Evolutionary conservation across 2,888 invertebrate genomes (phyloP).

Genomic region (Odontocolon sp.): DNA sequence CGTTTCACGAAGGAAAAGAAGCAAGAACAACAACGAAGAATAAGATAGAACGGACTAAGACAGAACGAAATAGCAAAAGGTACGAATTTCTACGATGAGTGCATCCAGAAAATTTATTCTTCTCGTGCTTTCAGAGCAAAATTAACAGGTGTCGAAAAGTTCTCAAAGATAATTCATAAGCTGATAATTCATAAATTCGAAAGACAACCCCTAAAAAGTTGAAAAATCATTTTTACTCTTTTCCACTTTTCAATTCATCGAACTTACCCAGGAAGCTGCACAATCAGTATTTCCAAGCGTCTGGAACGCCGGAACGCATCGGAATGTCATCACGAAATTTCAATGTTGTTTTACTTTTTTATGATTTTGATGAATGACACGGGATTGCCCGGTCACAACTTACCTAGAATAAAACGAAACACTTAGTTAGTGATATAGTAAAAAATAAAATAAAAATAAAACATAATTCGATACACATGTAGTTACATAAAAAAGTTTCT

Average conservation of each 20-base stretch:
- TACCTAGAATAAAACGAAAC: constrained; percentile 86
- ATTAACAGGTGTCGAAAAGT: too few relatives aligned
- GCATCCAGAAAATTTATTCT: too few relatives aligned
- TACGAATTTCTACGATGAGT: constrained; percentile 66
- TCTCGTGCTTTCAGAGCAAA: too few relatives aligned
- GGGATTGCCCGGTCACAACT: constrained; percentile 83
- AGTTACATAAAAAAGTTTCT: too few relatives aligned
- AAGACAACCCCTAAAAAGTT: too few relatives aligned
- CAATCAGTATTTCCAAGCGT: constrained; percentile 84
- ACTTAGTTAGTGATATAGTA: constrained; percentile 83
- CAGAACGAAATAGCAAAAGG: constrained; percentile 61
- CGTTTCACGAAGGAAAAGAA: constrained; percentile 17
- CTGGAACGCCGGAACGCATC: constrained; percentile 87
- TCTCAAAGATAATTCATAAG: too few relatives aligned
- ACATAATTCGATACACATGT: too few relatives aligned
- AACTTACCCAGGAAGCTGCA: constrained; percentile 87
- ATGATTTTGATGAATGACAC: constrained; percentile 62
- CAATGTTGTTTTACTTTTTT: constrained; percentile 68
- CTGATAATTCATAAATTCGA: too few relatives aligned
- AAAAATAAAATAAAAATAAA: background rate
- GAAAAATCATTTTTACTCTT: background rate
- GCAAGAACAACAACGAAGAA: constrained; percentile 31
- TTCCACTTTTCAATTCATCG: background rate
- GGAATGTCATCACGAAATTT: constrained; percentile 84
- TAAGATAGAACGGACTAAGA: constrained; percentile 38